Evolutionary conservation across 2,888 invertebrate species (phyloP).

Genomic region (Stratiomys singularior): DNA sequence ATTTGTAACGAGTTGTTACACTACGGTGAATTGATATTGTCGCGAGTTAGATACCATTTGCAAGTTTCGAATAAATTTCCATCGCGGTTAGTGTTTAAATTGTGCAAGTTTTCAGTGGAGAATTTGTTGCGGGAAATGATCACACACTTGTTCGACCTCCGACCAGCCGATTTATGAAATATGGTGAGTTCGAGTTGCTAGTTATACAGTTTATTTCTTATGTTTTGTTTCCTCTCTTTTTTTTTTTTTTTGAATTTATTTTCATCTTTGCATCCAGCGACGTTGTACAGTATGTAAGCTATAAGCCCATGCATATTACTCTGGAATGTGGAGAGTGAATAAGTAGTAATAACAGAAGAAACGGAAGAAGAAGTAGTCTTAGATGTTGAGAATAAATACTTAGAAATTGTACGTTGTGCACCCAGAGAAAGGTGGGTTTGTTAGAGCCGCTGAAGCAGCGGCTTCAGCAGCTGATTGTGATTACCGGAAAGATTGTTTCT

Average conservation of each 20-base stretch:
- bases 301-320: background rate
- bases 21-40: too few species aligned
- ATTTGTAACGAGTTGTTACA: background rate
- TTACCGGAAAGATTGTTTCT: constrained; percentile 22
- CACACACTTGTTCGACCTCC: too few species aligned
- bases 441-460: background rate
- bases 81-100: too few species aligned
- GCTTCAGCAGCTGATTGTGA: constrained; percentile 24
- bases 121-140: too few species aligned
- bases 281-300: background rate
- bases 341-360: background rate
- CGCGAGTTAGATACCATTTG: too few species aligned
- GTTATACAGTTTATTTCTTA: background rate
- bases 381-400: background rate
- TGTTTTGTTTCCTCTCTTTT: background rate
- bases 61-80: too few species aligned
- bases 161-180: background rate
- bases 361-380: background rate
- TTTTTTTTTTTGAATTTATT: background rate
- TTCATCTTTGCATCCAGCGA: background rate
- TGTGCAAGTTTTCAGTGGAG: too few species aligned
- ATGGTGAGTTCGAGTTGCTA: constrained; percentile 1
- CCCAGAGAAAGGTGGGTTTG: too few species aligned
- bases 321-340: constrained; percentile 4
- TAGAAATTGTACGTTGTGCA: too few species aligned